Conservation (phyloP, 1,140 invertebrate genomes). For the Pseudomyrmex pallidus region DNA sequence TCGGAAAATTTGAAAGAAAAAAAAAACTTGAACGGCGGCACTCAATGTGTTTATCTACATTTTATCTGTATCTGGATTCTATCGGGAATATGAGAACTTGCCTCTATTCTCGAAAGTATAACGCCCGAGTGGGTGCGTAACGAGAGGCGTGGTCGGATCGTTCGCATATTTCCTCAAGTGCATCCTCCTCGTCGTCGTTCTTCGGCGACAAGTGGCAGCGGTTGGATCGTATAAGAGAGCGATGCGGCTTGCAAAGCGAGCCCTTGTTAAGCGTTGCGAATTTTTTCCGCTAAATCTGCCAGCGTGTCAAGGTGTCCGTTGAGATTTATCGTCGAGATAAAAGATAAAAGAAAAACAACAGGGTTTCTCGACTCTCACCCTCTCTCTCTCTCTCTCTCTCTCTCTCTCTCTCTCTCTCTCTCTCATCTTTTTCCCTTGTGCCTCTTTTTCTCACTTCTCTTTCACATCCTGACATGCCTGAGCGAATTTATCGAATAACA, state of each 20-base stretch:
- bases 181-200: constrained; percentile 29
- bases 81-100: constrained; percentile 1
- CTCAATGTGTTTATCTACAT: background rate
- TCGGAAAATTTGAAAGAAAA: background rate
- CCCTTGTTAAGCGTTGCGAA: constrained; percentile 68
- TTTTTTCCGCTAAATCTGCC: constrained; percentile 72
- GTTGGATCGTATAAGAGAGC: constrained; percentile 27
- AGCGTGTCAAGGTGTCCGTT: constrained; percentile 54
- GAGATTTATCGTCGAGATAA: constrained; percentile 77
- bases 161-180: constrained; percentile 63
- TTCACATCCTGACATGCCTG: constrained; percentile 33
- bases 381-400: constrained; percentile 38
- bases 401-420: constrained; percentile 23
- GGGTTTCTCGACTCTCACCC: constrained; percentile 25
- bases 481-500: constrained; percentile 68
- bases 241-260: constrained; percentile 31
- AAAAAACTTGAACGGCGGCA: background rate
- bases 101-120: background rate
- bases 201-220: constrained; percentile 29
- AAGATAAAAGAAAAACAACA: constrained; percentile 71
- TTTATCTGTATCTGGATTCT: constrained; percentile 11
- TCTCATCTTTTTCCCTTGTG: constrained; percentile 2
- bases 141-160: constrained; percentile 36
- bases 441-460: constrained; percentile 8
- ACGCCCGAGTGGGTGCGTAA: background rate